These are phyloP conservation scores for Spheniscus humboldti DNA, from an alignment of 2,797 vertebrate genomes.

Conservation along the genomic window DNA sequence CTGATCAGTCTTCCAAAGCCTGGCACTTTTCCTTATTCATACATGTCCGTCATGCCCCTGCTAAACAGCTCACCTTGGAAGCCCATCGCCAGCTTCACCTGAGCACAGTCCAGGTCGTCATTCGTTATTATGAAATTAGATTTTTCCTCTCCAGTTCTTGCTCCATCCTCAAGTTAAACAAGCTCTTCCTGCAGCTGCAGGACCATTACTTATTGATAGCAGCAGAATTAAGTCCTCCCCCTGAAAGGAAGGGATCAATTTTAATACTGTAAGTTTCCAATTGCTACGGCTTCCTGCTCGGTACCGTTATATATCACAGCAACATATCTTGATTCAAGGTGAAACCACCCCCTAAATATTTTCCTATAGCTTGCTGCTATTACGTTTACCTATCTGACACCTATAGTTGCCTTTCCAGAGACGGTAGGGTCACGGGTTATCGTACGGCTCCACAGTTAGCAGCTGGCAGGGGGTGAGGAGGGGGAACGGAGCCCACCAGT, in stretches of 20 bases:
- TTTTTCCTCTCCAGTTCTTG: background rate
- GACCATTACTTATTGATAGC: background rate
- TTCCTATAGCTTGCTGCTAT: background rate
- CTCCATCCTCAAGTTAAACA: background rate
- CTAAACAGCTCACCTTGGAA: background rate
- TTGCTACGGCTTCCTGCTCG: background rate
- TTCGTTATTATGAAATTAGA: background rate
- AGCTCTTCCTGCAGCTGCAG: background rate
- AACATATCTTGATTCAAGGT: background rate
- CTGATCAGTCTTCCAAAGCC: background rate
- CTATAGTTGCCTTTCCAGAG: background rate
- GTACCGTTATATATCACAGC: background rate
- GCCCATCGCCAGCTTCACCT: background rate
- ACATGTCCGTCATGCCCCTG: background rate
- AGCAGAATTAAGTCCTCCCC: background rate
- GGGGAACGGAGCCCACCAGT: background rate
- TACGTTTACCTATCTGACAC: background rate
- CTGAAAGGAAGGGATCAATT: background rate
- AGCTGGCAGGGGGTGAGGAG: background rate
- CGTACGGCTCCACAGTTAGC: background rate
- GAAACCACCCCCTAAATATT: background rate
- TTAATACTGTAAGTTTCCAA: background rate
- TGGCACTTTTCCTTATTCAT: background rate
- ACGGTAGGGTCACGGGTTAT: rapidly evolving
- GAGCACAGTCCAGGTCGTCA: background rate